Evolutionary conservation across 2,113 vertebrate genomes (phyloP), one percentile per base, ranked within the genome.

Genomic region (Gymnocephalus cernua): DNA sequence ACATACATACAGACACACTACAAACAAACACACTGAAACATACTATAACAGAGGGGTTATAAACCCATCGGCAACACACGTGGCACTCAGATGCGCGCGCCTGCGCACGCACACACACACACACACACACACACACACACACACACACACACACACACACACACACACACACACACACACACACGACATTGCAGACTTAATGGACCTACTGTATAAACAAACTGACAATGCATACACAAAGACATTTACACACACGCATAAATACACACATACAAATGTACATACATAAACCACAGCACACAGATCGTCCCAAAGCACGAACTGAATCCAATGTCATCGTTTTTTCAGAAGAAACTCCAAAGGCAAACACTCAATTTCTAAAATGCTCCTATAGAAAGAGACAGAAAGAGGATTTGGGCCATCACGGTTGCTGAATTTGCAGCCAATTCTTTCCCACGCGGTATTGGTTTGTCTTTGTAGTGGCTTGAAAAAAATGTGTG

Each of bases 391-490:
- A 74, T 27, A 56, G 15, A 21, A 21, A 27, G 10, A 25, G 51
- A 66, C 27, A 50, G 19, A 13, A 25, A 74, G 63, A 74, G 78
- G 88, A 79, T 89, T 80, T 64, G 74, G 84, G 86, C 79, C 75
- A 84, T 84, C 72, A 67, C 57, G 29, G 78, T 23, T 81, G 70
- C 80, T 85, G 79, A 82, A 77, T 77, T 86, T 67, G 64, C 87
- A 25, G 54, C 80, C 87, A 88, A 44, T 77, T 75, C 76, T 79
- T 74, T 71, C 76, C 86, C 64, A 23, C 65, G 68, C 86, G 84
- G 86, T 84, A 78, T 80, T 45, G 84, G 69, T 81, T 89, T 53
- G 83, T 78, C 88, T 92, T 89, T 92, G 91, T 83, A 89, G 87
- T 84, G 51, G 70, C 72, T 89, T 82, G 59, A 57, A 63, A 71